A percentile compares a stretch with the other conserved stretches of the same genome.
These are phyloP conservation scores for Tragelaphus imberbis DNA, from an alignment of 2,113 vertebrate species.

Conservation along the genomic window DNA sequence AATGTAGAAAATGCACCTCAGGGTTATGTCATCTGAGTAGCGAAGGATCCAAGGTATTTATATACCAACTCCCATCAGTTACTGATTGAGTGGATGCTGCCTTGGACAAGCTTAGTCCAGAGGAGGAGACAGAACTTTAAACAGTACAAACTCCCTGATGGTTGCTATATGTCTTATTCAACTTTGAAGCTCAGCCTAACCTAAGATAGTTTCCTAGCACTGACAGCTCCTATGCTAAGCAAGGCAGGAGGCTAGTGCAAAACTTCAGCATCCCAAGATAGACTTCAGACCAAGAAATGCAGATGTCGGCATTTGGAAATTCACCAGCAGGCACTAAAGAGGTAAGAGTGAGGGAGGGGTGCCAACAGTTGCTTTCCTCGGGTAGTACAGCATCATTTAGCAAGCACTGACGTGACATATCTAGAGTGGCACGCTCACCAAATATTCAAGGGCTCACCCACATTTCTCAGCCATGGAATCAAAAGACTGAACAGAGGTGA, in stretches of 20 bases:
- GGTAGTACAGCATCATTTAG: not conserved
- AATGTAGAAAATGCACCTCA: not conserved
- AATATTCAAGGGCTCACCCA: not conserved
- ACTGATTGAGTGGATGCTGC: not conserved
- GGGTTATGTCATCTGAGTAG: not conserved
- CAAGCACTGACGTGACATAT: not conserved
- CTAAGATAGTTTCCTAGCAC: not conserved
- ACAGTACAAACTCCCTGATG: not conserved
- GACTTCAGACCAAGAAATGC: not conserved
- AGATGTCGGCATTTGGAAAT: not conserved
- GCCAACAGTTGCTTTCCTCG: not conserved
- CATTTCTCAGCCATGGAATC: not conserved
- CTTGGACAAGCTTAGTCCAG: not conserved
- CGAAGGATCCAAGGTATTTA: not conserved
- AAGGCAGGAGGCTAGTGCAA: not conserved
- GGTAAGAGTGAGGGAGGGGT: not conserved
- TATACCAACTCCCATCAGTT: not conserved
- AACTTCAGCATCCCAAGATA: not conserved
- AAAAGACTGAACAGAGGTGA: not conserved
- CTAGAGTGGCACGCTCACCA: not conserved
- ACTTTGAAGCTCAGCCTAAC: not conserved
- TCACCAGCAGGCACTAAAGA: not conserved
- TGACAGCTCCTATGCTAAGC: not conserved
- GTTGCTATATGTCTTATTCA: not conserved
- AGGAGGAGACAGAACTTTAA: not conserved